Base-by-base conservation (phyloP, 2,888 invertebrate genomes). In the Eupithecia inturbata region DNA sequence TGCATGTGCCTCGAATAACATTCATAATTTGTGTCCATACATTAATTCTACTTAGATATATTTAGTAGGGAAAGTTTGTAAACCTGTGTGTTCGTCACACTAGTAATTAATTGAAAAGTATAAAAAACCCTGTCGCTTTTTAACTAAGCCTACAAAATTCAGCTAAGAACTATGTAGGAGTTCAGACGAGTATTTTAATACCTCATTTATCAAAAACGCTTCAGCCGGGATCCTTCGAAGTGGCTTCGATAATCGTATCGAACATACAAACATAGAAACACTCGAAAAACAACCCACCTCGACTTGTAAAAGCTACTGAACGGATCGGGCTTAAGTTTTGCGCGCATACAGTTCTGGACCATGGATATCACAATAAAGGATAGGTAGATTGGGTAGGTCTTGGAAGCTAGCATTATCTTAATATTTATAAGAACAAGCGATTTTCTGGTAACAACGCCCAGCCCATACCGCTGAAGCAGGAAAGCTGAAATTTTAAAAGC, bases 1-100 rank as follows among this genome's bases (percentile, higher is more conserved):
- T 68, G 36, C 57, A 49, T 70, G 39, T 63, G 66, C 71, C 70
- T 63, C 33, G 36, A 70, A 71, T 70, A 64, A 64, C 60, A 64
- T 70, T 10, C 22, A 64, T 39, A 60, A 36, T 70, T 33, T 70
- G 53, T 64, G 10, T 53, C 12, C n/a, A 22, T 53, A 53, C 53
- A 53, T 49, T n/a, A 49, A 49, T 49, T 19, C 9, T 49, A 49
- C 12, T 22, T 26, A n/a, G 6, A 49, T 9, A 12, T 26, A 53
- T 12, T 7, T 26, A 10, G 22, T 12, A 57, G 14, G 26, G 57
- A 57, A 57, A 57, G 57, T 26, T 57, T 57, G 22, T 26, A 14
- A 57, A 57, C 26, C 12, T 26, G 57, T 57, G 22, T 49, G 5
- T 53, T 53, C 53, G 53, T 53, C 22, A 53, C 53, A 57, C 57